Conservation (phyloP, 2,797 vertebrate genomes). For the Chloroceryle amazona region DNA sequence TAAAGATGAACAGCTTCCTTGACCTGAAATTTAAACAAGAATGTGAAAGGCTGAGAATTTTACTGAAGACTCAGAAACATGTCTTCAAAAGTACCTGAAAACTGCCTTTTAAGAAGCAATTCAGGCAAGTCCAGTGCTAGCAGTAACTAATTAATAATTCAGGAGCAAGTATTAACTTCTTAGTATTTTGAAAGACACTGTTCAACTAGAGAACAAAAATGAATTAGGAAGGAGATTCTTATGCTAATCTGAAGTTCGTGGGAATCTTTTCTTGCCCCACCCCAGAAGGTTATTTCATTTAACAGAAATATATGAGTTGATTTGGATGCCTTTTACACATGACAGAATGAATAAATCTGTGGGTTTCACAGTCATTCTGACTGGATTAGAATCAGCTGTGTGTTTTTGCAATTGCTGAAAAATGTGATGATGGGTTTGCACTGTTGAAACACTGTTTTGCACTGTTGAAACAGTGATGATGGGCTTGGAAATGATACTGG, state of each 20-base stretch:
- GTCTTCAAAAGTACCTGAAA: slow-evolving; percentile 21
- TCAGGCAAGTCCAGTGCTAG: not conserved
- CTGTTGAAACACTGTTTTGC: not conserved
- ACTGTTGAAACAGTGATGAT: not conserved
- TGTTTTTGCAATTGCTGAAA: not conserved
- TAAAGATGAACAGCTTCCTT: slow-evolving; percentile 53
- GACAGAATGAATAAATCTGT: not conserved
- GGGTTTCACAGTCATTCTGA: not conserved
- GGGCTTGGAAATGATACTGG: not conserved
- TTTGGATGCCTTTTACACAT: not conserved
- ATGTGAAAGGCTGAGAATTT: slow-evolving; percentile 41
- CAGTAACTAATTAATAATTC: not conserved
- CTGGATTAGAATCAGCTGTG: not conserved
- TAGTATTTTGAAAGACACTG: not conserved
- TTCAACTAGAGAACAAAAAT: not conserved
- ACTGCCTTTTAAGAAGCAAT: slow-evolving; percentile 13
- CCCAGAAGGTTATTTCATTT: not conserved
- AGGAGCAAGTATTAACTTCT: not conserved
- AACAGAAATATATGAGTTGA: rapidly evolving
- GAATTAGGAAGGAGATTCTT: not conserved
- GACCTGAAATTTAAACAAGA: slow-evolving; percentile 50
- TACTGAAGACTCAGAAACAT: not conserved
- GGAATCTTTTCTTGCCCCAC: not conserved
- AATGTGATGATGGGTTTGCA: not conserved
- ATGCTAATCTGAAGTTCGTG: not conserved